Conservation (phyloP, 2,888 invertebrate species). For the Rhabditophanes sp. region DNA sequence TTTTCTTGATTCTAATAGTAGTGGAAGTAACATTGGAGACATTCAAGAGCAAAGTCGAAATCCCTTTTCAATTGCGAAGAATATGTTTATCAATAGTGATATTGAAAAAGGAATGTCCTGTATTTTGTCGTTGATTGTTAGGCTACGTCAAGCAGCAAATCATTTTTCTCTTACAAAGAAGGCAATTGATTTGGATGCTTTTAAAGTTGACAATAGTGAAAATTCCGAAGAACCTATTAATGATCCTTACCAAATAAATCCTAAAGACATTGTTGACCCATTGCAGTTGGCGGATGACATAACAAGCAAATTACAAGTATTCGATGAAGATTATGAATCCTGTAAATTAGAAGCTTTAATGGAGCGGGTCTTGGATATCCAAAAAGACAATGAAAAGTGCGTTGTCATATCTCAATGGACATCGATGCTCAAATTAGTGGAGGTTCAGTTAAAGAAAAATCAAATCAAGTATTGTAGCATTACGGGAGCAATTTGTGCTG, state of each 20-base stretch:
- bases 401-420: slow-evolving; percentile 84
- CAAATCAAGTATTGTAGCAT: slow-evolving; percentile 52
- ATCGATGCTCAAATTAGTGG: slow-evolving; percentile 60
- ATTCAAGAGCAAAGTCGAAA: too few species aligned
- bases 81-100: too few species aligned
- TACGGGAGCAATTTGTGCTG: slow-evolving; percentile 57
- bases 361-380: slow-evolving; percentile 17
- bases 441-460: slow-evolving; percentile 51
- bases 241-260: too few species aligned
- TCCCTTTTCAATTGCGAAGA: too few species aligned
- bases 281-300: slow-evolving; percentile 10
- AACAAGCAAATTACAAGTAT: too few species aligned
- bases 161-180: slow-evolving; percentile 67
- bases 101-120: slow-evolving; percentile 17
- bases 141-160: slow-evolving; percentile 72
- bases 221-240: background rate
- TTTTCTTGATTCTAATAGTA: too few species aligned
- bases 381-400: slow-evolving; percentile 21
- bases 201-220: slow-evolving; percentile 14
- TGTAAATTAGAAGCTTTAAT: too few species aligned
- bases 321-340: too few species aligned
- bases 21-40: too few species aligned
- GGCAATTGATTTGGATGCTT: slow-evolving; percentile 33
- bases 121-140: slow-evolving; percentile 60
- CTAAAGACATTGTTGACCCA: too few species aligned